Evolutionary conservation across 2,888 invertebrate genomes (phyloP).

Genomic region (Tribolium freemani): DNA sequence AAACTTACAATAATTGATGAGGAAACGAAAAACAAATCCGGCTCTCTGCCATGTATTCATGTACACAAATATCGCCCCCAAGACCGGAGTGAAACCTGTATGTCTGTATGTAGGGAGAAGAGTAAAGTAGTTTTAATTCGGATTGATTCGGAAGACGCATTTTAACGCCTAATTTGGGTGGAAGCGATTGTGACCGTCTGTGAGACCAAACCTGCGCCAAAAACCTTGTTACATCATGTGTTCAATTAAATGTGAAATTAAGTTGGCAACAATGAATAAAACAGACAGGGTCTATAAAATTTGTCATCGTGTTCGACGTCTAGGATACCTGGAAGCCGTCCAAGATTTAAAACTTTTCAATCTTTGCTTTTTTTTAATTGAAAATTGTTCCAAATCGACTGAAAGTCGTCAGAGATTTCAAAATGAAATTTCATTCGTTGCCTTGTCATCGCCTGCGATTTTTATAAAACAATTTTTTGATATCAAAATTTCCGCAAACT

Average conservation of each 20-base stretch:
- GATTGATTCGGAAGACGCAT: slow-evolving; percentile 86
- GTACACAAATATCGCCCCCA: slow-evolving; percentile 92
- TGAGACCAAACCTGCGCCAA: slow-evolving; percentile 70
- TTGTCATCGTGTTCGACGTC: too few relatives aligned
- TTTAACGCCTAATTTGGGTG: slow-evolving; percentile 85
- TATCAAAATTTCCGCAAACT: too few relatives aligned
- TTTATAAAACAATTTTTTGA: too few relatives aligned
- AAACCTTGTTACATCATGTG: too few relatives aligned
- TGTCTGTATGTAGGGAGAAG: slow-evolving; percentile 81
- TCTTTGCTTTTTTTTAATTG: too few relatives aligned
- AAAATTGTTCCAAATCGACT: too few relatives aligned
- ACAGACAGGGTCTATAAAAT: too few relatives aligned
- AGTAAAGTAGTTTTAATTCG: slow-evolving; percentile 79
- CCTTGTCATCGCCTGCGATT: too few relatives aligned
- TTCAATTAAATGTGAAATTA: slow-evolving; percentile 25
- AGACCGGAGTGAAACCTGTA: slow-evolving; percentile 92
- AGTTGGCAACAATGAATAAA: not conserved
- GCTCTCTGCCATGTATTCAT: slow-evolving; percentile 94
- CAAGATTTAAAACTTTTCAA: too few relatives aligned
- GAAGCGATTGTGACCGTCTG: slow-evolving; percentile 87
- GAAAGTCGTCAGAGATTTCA: too few relatives aligned
- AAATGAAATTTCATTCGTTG: too few relatives aligned
- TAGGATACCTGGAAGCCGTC: too few relatives aligned
- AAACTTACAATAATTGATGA: slow-evolving; percentile 83
- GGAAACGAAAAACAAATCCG: slow-evolving; percentile 88